Conservation (phyloP, 2,888 invertebrate genomes). For the Nysson spinosus region DNA sequence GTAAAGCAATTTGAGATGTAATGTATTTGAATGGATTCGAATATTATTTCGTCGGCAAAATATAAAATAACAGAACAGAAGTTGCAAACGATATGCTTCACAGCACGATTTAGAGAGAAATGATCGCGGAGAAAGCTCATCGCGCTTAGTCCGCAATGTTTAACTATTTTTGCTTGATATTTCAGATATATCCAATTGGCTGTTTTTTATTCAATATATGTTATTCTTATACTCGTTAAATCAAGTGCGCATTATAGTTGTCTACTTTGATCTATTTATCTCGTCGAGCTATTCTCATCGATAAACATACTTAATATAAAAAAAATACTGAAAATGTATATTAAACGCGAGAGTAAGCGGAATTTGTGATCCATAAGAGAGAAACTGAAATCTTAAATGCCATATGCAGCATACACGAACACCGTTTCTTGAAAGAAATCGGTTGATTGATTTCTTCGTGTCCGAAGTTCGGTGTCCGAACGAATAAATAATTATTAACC, state of each 20-base stretch:
- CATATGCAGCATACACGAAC: conserved; percentile 9
- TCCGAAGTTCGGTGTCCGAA: too few species aligned
- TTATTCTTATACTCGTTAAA: too few species aligned
- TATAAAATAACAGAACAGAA: conserved; percentile 22
- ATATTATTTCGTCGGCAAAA: too few species aligned
- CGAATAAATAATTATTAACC: conserved; percentile 32
- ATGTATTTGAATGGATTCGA: too few species aligned
- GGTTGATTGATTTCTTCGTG: background rate
- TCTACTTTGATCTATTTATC: too few species aligned
- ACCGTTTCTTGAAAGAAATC: conserved; percentile 14
- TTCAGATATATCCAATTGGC: too few species aligned
- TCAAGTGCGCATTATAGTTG: too few species aligned
- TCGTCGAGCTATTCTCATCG: background rate
- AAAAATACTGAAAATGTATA: conserved; percentile 27
- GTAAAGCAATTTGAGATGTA: background rate
- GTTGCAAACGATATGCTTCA: too few species aligned
- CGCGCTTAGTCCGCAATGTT: conserved; percentile 14
- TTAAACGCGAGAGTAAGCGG: background rate
- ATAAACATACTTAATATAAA: conserved; percentile 13
- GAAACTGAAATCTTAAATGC: conserved; percentile 33
- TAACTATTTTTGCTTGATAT: too few species aligned
- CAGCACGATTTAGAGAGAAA: conserved; percentile 10
- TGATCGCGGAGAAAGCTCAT: conserved; percentile 22
- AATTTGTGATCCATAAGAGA: conserved; percentile 4
- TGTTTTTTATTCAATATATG: background rate